Evolutionary conservation across 1,140 invertebrate genomes (phyloP), one percentile per base, ranked within the genome.

Genomic region (Homalodisca vitripennis): DNA sequence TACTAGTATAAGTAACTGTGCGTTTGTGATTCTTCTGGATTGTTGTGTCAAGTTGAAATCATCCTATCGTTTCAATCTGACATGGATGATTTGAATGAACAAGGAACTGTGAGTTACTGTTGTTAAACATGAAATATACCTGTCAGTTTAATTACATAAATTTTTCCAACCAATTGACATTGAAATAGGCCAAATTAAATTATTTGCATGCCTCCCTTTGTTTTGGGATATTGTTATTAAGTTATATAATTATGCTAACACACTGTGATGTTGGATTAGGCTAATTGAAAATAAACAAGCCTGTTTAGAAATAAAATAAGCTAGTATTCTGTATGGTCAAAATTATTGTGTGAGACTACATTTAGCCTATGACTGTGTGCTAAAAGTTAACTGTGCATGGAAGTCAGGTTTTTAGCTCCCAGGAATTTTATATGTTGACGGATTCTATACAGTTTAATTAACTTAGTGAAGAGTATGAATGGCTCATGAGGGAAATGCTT

Each of bases 51-150:
- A n/a, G n/a, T n/a, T n/a, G n/a, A n/a, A n/a, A n/a, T n/a, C n/a
- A n/a, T n/a, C n/a, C n/a, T n/a, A n/a, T n/a, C n/a, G n/a, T n/a
- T n/a, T n/a, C n/a, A n/a, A n/a, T n/a, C n/a, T n/a, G n/a, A 51
- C 3, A 51, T 51, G 48, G 48, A 51, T 51, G 48, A 51, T 12
- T 51, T 51, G 3, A 51, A 6, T n/a, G 48, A 51, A 51, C 48
- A 51, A 51, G 48, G 48, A 51, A 51, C 48, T 51, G 48, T 51
- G n/a, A 51, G 48, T 51, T 20, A 10, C 3, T 20, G 3, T 51
- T 51, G 3, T 22, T 20, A 14, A 51, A 51, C 3, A 51, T 14
- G 3, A 10, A 51, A 51, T 6, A 10, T 51, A 51, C 22, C 22
- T 51, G 48, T n/a, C 3, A 10, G n/a, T 10, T 20, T 20, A n/a